Evolutionary conservation across 2,888 invertebrate genomes (phyloP).

Genomic region (Phasia obesa): DNA sequence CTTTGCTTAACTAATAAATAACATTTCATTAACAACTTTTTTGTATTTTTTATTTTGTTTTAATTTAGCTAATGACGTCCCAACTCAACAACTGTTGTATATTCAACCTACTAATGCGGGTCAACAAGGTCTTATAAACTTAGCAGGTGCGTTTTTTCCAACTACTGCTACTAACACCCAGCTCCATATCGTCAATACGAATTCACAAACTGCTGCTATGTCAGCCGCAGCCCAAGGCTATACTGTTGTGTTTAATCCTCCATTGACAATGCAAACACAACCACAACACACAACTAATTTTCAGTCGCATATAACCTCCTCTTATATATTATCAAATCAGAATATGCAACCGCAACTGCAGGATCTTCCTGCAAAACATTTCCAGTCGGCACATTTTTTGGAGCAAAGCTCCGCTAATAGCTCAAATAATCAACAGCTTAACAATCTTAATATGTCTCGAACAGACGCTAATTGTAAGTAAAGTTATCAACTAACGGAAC

Average conservation of each 20-base stretch:
- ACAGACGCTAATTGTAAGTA: slow-evolving; percentile 40
- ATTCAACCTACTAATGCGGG: slow-evolving; percentile 67
- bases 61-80: slow-evolving; percentile 68
- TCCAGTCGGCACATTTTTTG: slow-evolving; percentile 4
- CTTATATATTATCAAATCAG: slow-evolving; percentile 48
- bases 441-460: slow-evolving; percentile 30
- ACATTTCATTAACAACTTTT: not conserved
- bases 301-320: slow-evolving; percentile 44
- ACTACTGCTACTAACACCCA: slow-evolving; percentile 54
- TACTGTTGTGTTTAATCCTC: slow-evolving; percentile 63
- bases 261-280: slow-evolving; percentile 50
- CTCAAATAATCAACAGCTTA: slow-evolving; percentile 24
- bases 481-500: not conserved
- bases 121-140: slow-evolving; percentile 70
- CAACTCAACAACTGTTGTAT: slow-evolving; percentile 67
- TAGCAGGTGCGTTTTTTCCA: slow-evolving; percentile 56
- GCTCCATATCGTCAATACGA: slow-evolving; percentile 65
- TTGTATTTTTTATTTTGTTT: slow-evolving; percentile 2
- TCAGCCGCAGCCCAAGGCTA: slow-evolving; percentile 60
- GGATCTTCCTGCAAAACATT: slow-evolving; percentile 23
- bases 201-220: slow-evolving; percentile 69
- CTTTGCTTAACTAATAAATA: no score
- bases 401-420: slow-evolving; percentile 24
- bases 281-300: slow-evolving; percentile 43
- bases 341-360: slow-evolving; percentile 44